Percentiles rank a stretch among this genome's conserved stretches.
phyloP scores from a whole-genome alignment of 2,113 vertebrate species.

The Redunca redunca region DNA sequence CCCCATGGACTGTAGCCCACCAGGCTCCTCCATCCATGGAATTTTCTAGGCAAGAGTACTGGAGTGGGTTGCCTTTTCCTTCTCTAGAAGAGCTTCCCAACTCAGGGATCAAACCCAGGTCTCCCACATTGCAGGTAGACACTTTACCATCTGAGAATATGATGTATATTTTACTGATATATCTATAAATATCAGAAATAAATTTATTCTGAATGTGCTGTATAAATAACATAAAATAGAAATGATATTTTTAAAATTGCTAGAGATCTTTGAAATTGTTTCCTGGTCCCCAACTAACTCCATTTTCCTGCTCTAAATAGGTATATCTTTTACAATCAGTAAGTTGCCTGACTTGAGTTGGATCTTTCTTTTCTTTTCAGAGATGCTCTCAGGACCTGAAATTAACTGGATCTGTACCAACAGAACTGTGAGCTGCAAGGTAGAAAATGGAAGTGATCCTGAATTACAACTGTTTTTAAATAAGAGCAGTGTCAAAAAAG shows the following conservation, averaged over 20 bases:
- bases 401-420: slow-evolving; percentile 40
- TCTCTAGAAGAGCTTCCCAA: background rate
- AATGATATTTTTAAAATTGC: background rate
- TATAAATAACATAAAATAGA: background rate
- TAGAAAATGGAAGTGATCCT: background rate
- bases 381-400: slow-evolving; percentile 39
- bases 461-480: background rate
- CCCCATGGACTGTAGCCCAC: background rate
- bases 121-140: background rate
- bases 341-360: background rate
- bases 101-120: background rate
- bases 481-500: rapidly evolving
- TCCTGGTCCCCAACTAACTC: background rate
- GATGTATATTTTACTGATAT: background rate
- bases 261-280: background rate
- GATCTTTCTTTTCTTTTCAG: slow-evolving; percentile 53
- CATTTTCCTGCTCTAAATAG: background rate
- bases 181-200: background rate
- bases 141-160: background rate
- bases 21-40: background rate
- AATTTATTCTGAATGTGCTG: background rate
- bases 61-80: background rate
- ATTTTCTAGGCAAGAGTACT: background rate
- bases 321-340: background rate
- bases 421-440: background rate